A percentile compares a stretch with the other conserved stretches of the same genome.
Evolutionary conservation across 2,797 vertebrate genomes (phyloP).

Genomic region (Setipinna tenuifilis): DNA sequence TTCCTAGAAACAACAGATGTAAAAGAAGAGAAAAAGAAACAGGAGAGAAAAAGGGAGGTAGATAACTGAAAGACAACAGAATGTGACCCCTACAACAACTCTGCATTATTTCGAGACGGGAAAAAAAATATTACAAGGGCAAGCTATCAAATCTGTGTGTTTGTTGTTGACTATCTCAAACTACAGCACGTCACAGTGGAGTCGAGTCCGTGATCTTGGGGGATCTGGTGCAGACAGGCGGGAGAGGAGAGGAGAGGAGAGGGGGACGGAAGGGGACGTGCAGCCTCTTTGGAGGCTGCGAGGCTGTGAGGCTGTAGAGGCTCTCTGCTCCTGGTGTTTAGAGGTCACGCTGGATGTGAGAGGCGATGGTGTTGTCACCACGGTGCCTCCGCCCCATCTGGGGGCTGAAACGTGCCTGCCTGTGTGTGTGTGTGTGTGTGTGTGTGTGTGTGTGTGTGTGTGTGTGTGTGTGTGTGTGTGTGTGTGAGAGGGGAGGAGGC

Average conservation of each 20-base stretch:
- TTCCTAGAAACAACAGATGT: neutral
- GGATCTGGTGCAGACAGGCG: too few species aligned
- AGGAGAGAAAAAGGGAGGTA: neutral
- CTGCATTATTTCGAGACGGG: neutral
- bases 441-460: too few species aligned
- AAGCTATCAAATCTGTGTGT: neutral
- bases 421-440: too few species aligned
- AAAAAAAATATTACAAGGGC: neutral
- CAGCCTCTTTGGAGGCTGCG: neutral
- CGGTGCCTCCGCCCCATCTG: too few species aligned
- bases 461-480: neutral
- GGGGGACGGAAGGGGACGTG: neutral
- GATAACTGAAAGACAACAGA: neutral
- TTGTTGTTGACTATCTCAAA: neutral
- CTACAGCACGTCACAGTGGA: neutral
- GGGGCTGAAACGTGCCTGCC: too few species aligned
- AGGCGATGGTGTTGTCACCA: too few species aligned
- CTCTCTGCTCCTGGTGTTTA: neutral
- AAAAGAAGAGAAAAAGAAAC: neutral
- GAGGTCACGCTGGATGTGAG: neutral
- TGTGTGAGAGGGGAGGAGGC: slow-evolving; percentile 50
- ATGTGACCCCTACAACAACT: neutral
- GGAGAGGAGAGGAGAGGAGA: neutral
- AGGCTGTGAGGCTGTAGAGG: too few species aligned
- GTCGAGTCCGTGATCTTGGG: neutral